Evolutionary conservation across 2,888 invertebrate genomes (phyloP), one percentile per base, ranked within the genome.

Genomic region (Napeogenes inachia): DNA sequence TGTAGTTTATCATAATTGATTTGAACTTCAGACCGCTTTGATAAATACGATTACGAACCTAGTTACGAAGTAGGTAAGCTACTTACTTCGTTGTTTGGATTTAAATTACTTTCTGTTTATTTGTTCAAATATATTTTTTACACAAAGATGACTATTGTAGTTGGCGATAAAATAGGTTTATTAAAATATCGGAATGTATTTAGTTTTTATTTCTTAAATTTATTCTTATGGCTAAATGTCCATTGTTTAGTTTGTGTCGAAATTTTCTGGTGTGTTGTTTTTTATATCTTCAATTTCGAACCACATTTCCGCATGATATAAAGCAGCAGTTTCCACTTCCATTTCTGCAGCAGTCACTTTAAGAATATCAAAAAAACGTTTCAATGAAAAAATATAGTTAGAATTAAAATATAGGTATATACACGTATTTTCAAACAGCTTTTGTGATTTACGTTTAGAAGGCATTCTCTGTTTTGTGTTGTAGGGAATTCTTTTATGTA

Each of bases 301-400:
- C 75, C 81, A 82, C 5, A 84, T 64, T 56, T 82, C 78, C 0
- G 81, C 79, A 54, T 86, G 87, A 60, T 77, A 81, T 30, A 83
- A 64, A 1, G 81, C 79, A 13, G 85, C 84, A 4, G 78, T 79
- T 73, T 86, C 81, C 4, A 84, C 78, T 74, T 85, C 85, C 61
- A 80, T 69, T 71, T 86, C 87, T 38, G 81, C 84, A 46, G 82
- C 83, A 38, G 72, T 59, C 60, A 86, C 87, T 86, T 63, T 56
- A 68, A 70, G 46, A 12, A 54, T 32, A 13, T 45, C n/a, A n/a
- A 32, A 10, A 6, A 3, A 30, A 50, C 8, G 2, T 50, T n/a
- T 10, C 21, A 50, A 21, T 8, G 12, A 30, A 50, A 30, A 30
- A 10, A 42, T 13, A 8, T 5, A 13, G 5, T 50, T 50, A 13